These are phyloP conservation scores for Asobara japonica DNA, from an alignment of 1,140 invertebrate species.

Conservation along the genomic window DNA sequence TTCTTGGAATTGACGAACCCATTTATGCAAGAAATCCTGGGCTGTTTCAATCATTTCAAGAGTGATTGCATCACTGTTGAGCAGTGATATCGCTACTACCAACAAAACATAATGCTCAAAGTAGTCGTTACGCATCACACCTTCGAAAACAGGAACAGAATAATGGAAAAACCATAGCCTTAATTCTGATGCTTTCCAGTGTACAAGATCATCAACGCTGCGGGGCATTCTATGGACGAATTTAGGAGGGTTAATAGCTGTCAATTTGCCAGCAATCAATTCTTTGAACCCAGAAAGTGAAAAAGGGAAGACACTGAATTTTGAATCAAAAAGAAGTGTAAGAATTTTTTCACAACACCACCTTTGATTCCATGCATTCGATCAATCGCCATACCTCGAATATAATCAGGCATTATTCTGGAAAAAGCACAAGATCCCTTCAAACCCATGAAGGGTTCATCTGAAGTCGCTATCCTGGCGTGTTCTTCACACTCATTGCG, in stretches of 20 bases:
- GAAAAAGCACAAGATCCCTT: constrained; percentile 26
- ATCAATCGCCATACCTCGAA: constrained; percentile 28
- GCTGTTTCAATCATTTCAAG: constrained; percentile 12
- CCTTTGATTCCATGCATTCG: constrained; percentile 29
- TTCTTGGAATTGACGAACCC: constrained; percentile 28
- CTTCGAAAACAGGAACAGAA: constrained; percentile 31
- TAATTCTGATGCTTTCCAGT: constrained; percentile 39
- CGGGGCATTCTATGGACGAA: constrained; percentile 38
- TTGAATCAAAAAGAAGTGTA: constrained; percentile 12
- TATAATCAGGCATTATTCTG: constrained; percentile 27
- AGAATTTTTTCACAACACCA: constrained; percentile 22
- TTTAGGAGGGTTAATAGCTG: constrained; percentile 34
- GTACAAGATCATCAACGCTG: constrained; percentile 26
- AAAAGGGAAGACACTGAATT: constrained; percentile 20
- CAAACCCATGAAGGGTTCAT: constrained; percentile 18
- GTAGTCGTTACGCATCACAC: constrained; percentile 32
- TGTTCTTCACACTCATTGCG: not conserved
- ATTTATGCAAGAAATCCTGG: constrained; percentile 28
- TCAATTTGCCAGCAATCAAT: constrained; percentile 21
- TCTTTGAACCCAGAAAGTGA: not conserved
- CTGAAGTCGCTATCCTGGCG: not conserved
- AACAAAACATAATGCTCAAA: constrained; percentile 35
- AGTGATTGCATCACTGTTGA: constrained; percentile 24
- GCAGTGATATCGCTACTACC: constrained; percentile 25
- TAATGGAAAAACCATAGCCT: constrained; percentile 35